phyloP scores from a whole-genome alignment of 2,888 invertebrate species.

The Deroplatys truncata region DNA sequence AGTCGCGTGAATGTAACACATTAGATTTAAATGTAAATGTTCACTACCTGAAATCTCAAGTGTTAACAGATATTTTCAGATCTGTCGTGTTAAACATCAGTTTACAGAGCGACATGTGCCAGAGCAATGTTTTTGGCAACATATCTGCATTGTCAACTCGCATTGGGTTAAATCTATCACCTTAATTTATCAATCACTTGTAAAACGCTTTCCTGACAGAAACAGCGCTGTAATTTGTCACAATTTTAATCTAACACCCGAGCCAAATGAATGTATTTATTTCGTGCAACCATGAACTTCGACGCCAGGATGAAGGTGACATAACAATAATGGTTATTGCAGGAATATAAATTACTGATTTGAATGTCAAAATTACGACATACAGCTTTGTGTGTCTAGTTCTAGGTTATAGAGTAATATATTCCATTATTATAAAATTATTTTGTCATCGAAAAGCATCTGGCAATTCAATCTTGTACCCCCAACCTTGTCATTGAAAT shows the following conservation, averaged over 20 bases:
- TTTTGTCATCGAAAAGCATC: too few relatives aligned
- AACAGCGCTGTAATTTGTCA: not conserved
- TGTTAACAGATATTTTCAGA: too few relatives aligned
- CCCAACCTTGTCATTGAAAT: too few relatives aligned
- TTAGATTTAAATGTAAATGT: too few relatives aligned
- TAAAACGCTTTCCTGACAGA: not conserved
- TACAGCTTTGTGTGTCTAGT: not conserved
- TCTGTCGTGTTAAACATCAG: not conserved
- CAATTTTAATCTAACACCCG: not conserved
- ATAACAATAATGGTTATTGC: not conserved
- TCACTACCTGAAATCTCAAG: too few relatives aligned
- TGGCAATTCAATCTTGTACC: too few relatives aligned
- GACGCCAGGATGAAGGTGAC: not conserved
- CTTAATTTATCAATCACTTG: not conserved
- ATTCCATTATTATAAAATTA: too few relatives aligned
- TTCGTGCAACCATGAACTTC: not conserved
- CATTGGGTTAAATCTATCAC: not conserved
- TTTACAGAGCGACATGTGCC: not conserved
- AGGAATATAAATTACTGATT: not conserved
- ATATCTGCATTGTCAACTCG: not conserved
- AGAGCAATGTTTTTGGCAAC: not conserved
- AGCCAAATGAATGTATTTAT: not conserved
- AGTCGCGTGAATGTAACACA: too few relatives aligned
- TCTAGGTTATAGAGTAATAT: not conserved
- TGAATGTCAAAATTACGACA: not conserved